phyloP scores from a whole-genome alignment of 2,797 vertebrate genomes.

The Smutsia gigantea region DNA sequence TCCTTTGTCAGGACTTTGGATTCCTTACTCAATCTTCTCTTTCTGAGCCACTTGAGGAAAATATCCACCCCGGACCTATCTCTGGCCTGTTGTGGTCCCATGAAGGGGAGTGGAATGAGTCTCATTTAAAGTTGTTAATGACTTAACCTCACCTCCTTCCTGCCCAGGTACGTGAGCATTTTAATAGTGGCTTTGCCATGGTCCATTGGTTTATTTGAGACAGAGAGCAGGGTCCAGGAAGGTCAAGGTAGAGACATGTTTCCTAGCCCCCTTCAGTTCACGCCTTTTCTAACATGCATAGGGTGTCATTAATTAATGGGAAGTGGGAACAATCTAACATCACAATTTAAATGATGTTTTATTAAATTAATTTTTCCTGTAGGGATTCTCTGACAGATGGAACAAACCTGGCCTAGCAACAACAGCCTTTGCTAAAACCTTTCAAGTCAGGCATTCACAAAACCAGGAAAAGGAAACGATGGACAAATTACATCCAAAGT shows the following conservation, averaged over 20 bases:
- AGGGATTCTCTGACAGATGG: slow-evolving; percentile 47
- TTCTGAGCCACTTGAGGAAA: background rate
- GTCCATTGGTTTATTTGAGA: slow-evolving; percentile 26
- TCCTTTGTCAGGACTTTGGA: slow-evolving; percentile 23
- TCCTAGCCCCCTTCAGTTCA: background rate
- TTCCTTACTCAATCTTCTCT: background rate
- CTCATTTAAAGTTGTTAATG: slow-evolving; percentile 15
- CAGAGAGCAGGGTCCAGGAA: background rate
- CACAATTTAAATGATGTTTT: slow-evolving; percentile 44
- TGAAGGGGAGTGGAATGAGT: background rate
- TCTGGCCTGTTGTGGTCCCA: background rate
- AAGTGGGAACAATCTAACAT: slow-evolving; percentile 51
- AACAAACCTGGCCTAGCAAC: slow-evolving; percentile 27
- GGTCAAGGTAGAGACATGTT: background rate
- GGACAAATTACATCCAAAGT: slow-evolving; percentile 72
- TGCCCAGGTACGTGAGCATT: background rate
- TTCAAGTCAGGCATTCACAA: slow-evolving; percentile 48
- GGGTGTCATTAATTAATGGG: slow-evolving; percentile 7
- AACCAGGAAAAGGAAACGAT: slow-evolving; percentile 58
- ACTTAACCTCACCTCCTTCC: background rate
- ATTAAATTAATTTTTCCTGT: slow-evolving; percentile 54
- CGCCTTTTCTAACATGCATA: background rate
- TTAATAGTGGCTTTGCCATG: background rate
- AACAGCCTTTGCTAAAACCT: slow-evolving; percentile 57
- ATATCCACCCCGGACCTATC: background rate